Percentiles rank a stretch among this genome's conserved stretches.
phyloP scores from a whole-genome alignment of 37 sponge, comb jelly and placozoan species.

The Beroe ovata region DNA sequence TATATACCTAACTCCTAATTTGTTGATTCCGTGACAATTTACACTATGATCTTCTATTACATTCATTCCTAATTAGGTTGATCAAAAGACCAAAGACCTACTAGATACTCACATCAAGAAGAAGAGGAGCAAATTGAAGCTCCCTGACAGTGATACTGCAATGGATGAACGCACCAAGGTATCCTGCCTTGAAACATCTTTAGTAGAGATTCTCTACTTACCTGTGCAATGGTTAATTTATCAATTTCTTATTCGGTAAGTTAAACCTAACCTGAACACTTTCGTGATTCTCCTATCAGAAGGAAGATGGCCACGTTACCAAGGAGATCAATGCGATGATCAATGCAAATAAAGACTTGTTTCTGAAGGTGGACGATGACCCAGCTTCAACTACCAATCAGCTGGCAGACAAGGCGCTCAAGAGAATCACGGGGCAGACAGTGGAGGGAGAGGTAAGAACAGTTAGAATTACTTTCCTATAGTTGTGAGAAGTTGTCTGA shows the following conservation, averaged over 20 bases:
- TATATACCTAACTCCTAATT: too few species aligned
- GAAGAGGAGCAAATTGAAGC: conserved; percentile 35
- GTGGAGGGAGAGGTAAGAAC: conserved; percentile 58
- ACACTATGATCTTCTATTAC: too few species aligned
- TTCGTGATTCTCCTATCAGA: too few species aligned
- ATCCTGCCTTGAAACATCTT: background rate
- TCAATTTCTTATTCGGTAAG: background rate
- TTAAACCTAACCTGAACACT: too few species aligned
- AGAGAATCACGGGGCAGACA: conserved; percentile 43
- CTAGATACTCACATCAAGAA: conserved; percentile 55
- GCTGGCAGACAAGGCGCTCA: conserved; percentile 56
- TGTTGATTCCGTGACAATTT: too few species aligned
- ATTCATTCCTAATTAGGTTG: conserved; percentile 1
- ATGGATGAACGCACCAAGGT: conserved; percentile 57
- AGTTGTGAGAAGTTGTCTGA: too few species aligned
- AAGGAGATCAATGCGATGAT: conserved; percentile 71
- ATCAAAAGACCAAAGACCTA: conserved; percentile 53
- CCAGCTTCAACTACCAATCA: background rate
- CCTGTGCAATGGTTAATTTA: background rate
- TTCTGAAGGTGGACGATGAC: conserved; percentile 27
- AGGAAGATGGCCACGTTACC: conserved; percentile 70
- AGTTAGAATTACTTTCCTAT: background rate
- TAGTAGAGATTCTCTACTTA: too few species aligned
- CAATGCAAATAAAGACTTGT: conserved; percentile 70
- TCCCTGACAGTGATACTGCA: conserved; percentile 32